Percentiles rank a stretch among this genome's conserved stretches.
These are phyloP conservation scores for Zeus faber DNA, from an alignment of 2,113 vertebrate species.

Conservation along the genomic window DNA sequence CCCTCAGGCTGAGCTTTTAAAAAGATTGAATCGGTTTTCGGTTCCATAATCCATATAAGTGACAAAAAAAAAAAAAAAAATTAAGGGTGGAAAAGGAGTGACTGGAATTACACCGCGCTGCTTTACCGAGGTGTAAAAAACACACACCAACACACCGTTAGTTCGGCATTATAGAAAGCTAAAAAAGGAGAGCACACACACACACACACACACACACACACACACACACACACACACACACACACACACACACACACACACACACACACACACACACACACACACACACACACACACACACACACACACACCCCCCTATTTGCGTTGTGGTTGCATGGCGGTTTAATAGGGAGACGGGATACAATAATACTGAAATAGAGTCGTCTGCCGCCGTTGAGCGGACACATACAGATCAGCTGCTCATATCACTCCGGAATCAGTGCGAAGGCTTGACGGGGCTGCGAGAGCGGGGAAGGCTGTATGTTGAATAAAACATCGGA, in stretches of 20 bases:
- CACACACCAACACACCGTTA: not conserved
- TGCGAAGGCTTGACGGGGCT: slow-evolving; percentile 24
- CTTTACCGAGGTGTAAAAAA: slow-evolving; percentile 1
- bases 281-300: too few relatives aligned
- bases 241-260: too few relatives aligned
- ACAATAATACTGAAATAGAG: too few relatives aligned
- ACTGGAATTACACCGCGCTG: not conserved
- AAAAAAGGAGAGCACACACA: slow-evolving; percentile 2
- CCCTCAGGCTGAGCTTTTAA: too few relatives aligned
- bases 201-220: not conserved
- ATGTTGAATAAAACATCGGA: slow-evolving; percentile 58
- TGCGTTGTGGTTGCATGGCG: too few relatives aligned
- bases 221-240: too few relatives aligned
- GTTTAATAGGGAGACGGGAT: too few relatives aligned
- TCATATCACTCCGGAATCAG: slow-evolving; percentile 33
- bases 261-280: too few relatives aligned
- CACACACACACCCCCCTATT: too few relatives aligned
- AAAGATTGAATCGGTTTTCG: not conserved
- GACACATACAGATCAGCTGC: not conserved
- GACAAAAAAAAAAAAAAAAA: not conserved
- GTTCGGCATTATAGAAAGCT: too few relatives aligned
- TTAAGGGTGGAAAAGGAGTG: too few relatives aligned
- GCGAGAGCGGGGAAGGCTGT: slow-evolving; percentile 1
- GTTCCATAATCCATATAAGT: not conserved
- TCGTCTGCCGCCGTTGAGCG: too few relatives aligned